A percentile compares a stretch with the other conserved stretches of the same genome.
phyloP scores from a whole-genome alignment of 2,113 vertebrate species.

The Etheostoma cragini region DNA sequence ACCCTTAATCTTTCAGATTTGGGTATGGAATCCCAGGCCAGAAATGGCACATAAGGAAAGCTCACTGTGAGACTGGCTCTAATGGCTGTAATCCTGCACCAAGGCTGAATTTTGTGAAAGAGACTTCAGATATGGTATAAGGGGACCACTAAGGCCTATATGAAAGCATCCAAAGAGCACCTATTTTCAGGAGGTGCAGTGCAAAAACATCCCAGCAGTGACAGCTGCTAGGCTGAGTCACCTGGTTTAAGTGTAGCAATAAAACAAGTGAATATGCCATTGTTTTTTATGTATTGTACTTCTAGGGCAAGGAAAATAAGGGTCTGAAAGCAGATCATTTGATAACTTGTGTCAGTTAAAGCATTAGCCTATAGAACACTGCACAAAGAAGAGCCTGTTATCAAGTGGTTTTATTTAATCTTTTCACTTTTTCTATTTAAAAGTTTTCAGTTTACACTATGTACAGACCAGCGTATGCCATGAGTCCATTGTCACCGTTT shows the following conservation, averaged over 20 bases:
- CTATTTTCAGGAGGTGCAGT: background rate
- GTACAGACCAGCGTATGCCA: background rate
- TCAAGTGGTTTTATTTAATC: background rate
- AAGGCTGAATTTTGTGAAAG: too few relatives aligned
- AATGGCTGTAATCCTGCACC: too few relatives aligned
- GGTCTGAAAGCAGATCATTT: background rate
- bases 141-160: too few relatives aligned
- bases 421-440: background rate
- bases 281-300: too few relatives aligned
- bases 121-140: too few relatives aligned
- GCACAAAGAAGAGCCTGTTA: background rate
- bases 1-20: too few relatives aligned
- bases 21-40: too few relatives aligned
- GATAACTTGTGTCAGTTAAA: slow-evolving; percentile 1
- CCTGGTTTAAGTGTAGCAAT: background rate
- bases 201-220: background rate
- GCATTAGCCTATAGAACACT: background rate
- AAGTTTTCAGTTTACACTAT: slow-evolving; percentile 17
- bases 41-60: too few relatives aligned
- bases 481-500: slow-evolving; percentile 1
- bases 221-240: background rate
- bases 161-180: too few relatives aligned
- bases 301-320: background rate
- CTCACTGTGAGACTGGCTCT: too few relatives aligned
- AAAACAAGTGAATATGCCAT: background rate